phyloP scores from a whole-genome alignment of 2,113 vertebrate species.

The Onychostoma macrolepis region DNA sequence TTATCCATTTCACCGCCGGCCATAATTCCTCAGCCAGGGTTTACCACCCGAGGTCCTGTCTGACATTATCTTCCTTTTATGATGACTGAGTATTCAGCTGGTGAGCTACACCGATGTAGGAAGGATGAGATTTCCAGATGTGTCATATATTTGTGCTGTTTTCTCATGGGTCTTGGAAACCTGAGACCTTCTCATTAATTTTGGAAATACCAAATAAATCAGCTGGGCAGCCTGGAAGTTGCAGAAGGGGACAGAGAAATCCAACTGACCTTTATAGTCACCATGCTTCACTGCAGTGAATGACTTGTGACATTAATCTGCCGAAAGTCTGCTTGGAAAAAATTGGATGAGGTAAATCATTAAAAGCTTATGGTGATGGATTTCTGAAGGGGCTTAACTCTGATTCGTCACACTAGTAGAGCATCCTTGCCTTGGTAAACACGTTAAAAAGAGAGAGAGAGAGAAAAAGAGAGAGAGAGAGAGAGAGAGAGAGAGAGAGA shows the following conservation, averaged over 20 bases:
- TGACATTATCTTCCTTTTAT: constrained; percentile 35
- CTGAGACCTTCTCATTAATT: constrained; percentile 30
- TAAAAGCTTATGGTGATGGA: constrained; percentile 37
- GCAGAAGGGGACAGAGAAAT: constrained; percentile 6
- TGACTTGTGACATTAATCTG: constrained; percentile 39
- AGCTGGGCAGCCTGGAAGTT: background rate
- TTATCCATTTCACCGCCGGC: background rate
- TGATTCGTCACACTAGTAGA: constrained; percentile 28
- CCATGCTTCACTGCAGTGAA: constrained; percentile 8
- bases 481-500: background rate
- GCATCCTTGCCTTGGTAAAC: constrained; percentile 22
- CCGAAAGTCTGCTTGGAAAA: constrained; percentile 23
- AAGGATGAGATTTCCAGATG: constrained; percentile 44
- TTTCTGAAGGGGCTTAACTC: constrained; percentile 46
- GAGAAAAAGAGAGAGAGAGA: background rate
- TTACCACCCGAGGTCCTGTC: background rate
- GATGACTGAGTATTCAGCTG: constrained; percentile 32
- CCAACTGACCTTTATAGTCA: background rate
- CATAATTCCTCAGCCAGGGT: constrained; percentile 9
- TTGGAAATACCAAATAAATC: constrained; percentile 46
- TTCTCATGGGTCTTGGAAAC: background rate
- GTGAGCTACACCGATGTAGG: background rate
- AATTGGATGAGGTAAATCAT: constrained; percentile 31
- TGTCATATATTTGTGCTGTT: constrained; percentile 35
- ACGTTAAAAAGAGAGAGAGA: background rate